phyloP scores from a whole-genome alignment of 2,113 vertebrate genomes.

The Megalops atlanticus region DNA sequence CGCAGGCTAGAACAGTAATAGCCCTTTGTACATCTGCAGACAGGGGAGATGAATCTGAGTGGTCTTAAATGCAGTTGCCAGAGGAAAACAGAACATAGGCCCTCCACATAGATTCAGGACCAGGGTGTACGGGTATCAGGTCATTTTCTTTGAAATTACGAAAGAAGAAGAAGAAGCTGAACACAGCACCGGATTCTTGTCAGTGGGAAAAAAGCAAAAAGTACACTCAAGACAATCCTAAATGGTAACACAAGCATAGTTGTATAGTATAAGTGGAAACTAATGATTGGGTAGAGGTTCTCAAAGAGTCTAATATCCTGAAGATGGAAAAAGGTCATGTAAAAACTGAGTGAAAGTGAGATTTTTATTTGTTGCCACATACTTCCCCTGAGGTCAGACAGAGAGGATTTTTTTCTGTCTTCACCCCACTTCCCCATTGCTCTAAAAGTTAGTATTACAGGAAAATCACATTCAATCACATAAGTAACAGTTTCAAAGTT shows the following conservation, averaged over 20 bases:
- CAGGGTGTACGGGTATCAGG: not conserved
- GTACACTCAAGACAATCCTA: not conserved
- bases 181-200: no score
- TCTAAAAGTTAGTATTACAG: not conserved
- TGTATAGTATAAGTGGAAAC: not conserved
- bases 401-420: not conserved
- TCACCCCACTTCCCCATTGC: not conserved
- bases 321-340: slow-evolving; percentile 1
- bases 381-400: slow-evolving; percentile 16
- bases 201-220: not conserved
- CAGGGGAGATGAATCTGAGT: slow-evolving; percentile 38
- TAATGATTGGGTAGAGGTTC: not conserved
- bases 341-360: not conserved
- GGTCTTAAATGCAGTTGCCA: slow-evolving; percentile 38
- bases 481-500: not conserved
- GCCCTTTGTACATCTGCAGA: slow-evolving; percentile 36
- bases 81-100: slow-evolving; percentile 26
- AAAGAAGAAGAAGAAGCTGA: no score
- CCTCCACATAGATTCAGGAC: slow-evolving; percentile 19
- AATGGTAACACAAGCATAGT: not conserved
- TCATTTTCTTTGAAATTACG: not conserved
- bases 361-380: slow-evolving; percentile 45
- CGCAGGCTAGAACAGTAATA: slow-evolving; percentile 33
- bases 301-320: not conserved
- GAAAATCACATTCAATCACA: not conserved